A percentile compares a stretch with the other conserved stretches of the same genome.
Conservation (phyloP, 2,113 vertebrate species). For the Urocitellus parryii region DNA sequence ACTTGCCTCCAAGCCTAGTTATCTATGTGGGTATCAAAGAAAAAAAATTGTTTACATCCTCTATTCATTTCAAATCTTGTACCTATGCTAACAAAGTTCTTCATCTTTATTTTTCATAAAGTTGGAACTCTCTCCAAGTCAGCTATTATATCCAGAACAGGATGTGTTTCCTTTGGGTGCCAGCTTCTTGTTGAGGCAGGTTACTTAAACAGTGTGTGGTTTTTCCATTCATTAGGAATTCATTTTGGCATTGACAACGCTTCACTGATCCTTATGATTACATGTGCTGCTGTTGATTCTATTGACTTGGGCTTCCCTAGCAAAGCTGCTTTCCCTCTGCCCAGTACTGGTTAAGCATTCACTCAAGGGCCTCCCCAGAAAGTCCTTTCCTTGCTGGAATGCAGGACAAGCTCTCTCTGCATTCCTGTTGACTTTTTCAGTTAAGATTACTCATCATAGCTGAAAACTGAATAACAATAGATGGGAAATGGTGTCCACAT, state of each 20-base stretch:
- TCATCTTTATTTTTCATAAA: neutral
- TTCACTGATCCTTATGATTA: constrained; percentile 67
- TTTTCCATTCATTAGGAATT: constrained; percentile 76
- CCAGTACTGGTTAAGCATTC: constrained; percentile 61
- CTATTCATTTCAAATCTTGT: constrained; percentile 26
- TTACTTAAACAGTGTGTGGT: constrained; percentile 59
- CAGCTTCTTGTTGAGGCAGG: constrained; percentile 73
- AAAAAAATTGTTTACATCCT: constrained; percentile 3
- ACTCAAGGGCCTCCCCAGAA: constrained; percentile 40
- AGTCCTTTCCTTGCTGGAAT: constrained; percentile 61
- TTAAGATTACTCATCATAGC: constrained; percentile 76
- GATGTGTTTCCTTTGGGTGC: constrained; percentile 49
- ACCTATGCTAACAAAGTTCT: neutral
- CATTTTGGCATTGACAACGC: constrained; percentile 61
- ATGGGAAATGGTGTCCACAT: constrained; percentile 60
- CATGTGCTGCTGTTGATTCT: neutral
- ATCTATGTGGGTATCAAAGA: neutral
- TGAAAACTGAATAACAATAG: constrained; percentile 73
- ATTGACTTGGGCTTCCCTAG: neutral
- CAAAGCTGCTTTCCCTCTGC: neutral
- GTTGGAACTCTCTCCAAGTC: constrained; percentile 8
- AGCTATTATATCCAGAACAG: constrained; percentile 28
- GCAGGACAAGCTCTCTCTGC: constrained; percentile 40
- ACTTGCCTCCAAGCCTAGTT: constrained; percentile 34
- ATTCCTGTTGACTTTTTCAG: constrained; percentile 72